Conservation (phyloP, 2,113 vertebrate species). For the Salvelinus namaycush region DNA sequence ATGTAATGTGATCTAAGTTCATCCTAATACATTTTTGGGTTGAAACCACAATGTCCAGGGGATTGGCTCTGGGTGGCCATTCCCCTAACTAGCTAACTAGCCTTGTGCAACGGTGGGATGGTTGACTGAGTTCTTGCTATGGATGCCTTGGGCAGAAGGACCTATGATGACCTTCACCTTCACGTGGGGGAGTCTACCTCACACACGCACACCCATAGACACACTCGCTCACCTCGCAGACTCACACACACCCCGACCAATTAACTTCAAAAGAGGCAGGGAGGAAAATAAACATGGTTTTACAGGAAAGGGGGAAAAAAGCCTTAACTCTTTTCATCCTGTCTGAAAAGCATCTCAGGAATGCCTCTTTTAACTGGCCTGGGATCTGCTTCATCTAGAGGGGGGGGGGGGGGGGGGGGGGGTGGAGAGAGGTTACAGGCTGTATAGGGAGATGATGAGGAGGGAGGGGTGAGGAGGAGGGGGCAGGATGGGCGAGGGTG, state of each 20-base stretch:
- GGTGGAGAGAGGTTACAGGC: conserved; percentile 8
- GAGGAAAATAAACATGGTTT: conserved; percentile 53
- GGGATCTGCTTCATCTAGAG: conserved; percentile 56
- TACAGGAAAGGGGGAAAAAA: conserved; percentile 6
- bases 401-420: neutral
- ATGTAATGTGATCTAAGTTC: no score
- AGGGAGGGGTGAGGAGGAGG: conserved; percentile 11
- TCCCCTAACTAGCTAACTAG: neutral
- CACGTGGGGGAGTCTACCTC: no score
- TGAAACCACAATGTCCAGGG: no score
- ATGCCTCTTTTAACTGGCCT: conserved; percentile 67
- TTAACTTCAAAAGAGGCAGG: conserved; percentile 57
- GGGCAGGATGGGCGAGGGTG: conserved; percentile 22
- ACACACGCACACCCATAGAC: no score
- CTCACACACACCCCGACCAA: conserved; percentile 33
- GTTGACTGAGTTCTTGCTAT: conserved; percentile 9
- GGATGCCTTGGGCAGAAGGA: conserved; percentile 21
- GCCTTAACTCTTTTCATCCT: conserved; percentile 48
- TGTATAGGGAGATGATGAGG: conserved; percentile 32
- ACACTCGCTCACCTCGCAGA: no score
- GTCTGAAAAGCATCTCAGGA: conserved; percentile 59
- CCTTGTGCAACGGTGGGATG: conserved; percentile 12
- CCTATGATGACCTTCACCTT: conserved; percentile 5
- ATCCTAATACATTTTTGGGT: no score
- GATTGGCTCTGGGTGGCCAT: no score